Base-by-base conservation (phyloP, 2,888 invertebrate genomes). In the Tiliacea citrago region DNA sequence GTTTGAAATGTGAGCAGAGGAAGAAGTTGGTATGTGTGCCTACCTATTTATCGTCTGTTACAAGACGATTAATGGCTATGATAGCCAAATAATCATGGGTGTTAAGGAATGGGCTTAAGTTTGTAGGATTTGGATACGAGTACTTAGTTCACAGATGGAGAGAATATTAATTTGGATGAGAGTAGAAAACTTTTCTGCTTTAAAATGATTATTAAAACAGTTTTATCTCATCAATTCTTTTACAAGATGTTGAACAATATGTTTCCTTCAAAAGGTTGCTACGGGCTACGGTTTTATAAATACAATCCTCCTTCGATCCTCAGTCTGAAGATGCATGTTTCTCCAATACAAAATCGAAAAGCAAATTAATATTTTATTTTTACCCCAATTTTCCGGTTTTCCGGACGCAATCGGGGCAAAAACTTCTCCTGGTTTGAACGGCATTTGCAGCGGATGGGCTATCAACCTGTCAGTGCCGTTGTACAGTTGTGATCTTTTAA, bases 401-500 rank as follows among this genome's bases (percentile, higher is more conserved):
- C 57, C 58, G 45, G 13, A n/a, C 45, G 18, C 13, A 58, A 77
- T 63, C 47, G n/a, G 18, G 12, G 42, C 39, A 68, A 79, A 63
- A 74, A 68, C 58, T n/a, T n/a, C 4, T 57, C 29, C 39, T 72
- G 24, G n/a, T 70, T 55, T 45, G 45, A 65, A 61, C 69, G 47
- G 21, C 70, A 51, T 73, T 47, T 21, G 62, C 57, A 35, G 24
- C 58, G 35, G 35, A 39, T 60, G 63, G 81, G 81, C 81, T 81
- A 81, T 81, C 82, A 81, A 81, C 81, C 77, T 73, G 69, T 77
- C 81, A 58, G 1, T 70, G 63, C 45, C 77, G 63, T 29, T 13
- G 62, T 67, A 75, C 60, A 73, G 60, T 75, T 79, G 69, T 70
- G 83, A 83, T 75, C 82, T 83, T 47, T 77, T 79, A 73, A 82